Evolutionary conservation across 2,797 vertebrate genomes (phyloP), one percentile per base, ranked within the genome.

Genomic region (Enteromius viviparus): DNA sequence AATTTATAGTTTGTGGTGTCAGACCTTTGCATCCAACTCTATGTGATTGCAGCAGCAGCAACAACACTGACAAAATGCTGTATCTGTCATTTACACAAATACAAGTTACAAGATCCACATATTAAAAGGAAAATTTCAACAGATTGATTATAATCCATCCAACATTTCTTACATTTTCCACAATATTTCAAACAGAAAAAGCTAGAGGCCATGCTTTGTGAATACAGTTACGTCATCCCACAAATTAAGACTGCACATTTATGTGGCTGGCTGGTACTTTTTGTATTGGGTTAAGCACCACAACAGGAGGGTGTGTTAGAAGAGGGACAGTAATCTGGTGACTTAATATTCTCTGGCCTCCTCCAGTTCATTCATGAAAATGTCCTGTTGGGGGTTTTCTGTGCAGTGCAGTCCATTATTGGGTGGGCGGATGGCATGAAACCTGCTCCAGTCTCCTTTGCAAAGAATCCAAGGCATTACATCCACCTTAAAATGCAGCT

Each of bases 371-470:
- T 96, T 95, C 89, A 96, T 94, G 85, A 96, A 98, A 80, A 97
- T 95, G 1, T 96, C 95, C 87, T 97, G 94, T 0, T 93, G 74
- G 0, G 97, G 97, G 90, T 97, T 98, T 89, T 96, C 95, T 0
- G 93, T 89, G 37, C 97, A 99, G 55, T 70, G 91, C 3, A 91
- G 88, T 69, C 96, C 96, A 0, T 97, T 98, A 90, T 97, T 98
- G 83, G 97, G 97, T 2, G 97, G 96, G 47, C 97, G 92, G 78
- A 96, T 93, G 0, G 91, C 91, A 0, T 98, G 97, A 88, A 97
- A 97, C n/a, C 96, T 95, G 90, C 96, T 99, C 97, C 97, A 98
- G 93, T 98, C 96, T 0, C 97, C 97, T 86, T 97, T 97, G 91
- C 97, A 98, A 71, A 97, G 93, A 90, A 98, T 97, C 97, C 97